phyloP scores from a whole-genome alignment of 2,113 vertebrate species.

The Hippopotamus amphibius region DNA sequence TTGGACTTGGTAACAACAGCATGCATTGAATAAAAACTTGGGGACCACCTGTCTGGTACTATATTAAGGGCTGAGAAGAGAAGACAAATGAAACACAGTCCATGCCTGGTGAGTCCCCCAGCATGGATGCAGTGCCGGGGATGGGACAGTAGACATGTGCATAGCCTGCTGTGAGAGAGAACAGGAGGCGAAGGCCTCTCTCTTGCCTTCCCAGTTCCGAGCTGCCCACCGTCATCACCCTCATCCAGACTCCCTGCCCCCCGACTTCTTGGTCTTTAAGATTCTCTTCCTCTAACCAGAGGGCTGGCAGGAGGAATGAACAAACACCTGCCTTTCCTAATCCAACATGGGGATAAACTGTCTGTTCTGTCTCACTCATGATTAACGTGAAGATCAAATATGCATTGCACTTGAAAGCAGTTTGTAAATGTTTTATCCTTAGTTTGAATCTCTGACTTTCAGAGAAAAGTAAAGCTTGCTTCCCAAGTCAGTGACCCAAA shows the following conservation, averaged over 20 bases:
- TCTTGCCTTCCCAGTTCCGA: background rate
- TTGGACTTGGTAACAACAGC: background rate
- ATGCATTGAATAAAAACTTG: background rate
- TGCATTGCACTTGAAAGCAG: background rate
- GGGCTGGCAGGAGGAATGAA: background rate
- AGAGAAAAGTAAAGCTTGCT: background rate
- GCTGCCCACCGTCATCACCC: too few species aligned
- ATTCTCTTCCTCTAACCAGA: background rate
- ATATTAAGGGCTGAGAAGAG: background rate
- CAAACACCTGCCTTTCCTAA: background rate
- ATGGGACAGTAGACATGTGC: rapidly evolving
- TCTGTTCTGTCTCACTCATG: background rate
- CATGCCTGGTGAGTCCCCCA: background rate
- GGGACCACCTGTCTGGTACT: background rate
- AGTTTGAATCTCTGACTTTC: constrained; percentile 31
- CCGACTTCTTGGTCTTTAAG: background rate
- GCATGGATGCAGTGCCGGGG: background rate
- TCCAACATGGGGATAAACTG: background rate
- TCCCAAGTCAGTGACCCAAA: background rate
- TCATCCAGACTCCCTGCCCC: background rate
- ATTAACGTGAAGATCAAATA: background rate
- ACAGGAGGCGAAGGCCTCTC: background rate
- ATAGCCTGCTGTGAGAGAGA: rapidly evolving
- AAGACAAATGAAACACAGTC: background rate
- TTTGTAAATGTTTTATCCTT: background rate